phyloP scores from a whole-genome alignment of 2,797 vertebrate genomes.

The Decapterus maruadsi region DNA sequence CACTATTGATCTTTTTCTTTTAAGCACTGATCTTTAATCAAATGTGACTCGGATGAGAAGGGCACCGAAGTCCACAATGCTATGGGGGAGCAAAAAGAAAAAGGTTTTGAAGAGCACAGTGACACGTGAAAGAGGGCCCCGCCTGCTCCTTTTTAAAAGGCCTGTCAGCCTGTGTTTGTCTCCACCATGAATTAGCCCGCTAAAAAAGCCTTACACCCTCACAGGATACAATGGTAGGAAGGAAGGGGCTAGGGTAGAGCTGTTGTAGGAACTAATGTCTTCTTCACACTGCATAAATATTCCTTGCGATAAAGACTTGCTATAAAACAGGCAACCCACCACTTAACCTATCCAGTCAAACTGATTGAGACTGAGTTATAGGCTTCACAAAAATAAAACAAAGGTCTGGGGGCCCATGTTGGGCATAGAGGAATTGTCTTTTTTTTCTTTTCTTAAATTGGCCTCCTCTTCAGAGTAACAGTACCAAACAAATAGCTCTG shows the following conservation, averaged over 20 bases:
- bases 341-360: constrained; percentile 57
- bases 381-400: constrained; percentile 48
- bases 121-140: constrained; percentile 76
- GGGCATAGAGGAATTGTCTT: constrained; percentile 56
- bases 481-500: constrained; percentile 63
- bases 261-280: constrained; percentile 66
- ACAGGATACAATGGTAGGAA: constrained; percentile 80
- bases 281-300: constrained; percentile 81
- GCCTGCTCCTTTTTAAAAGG: constrained; percentile 63
- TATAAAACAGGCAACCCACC: constrained; percentile 65
- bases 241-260: constrained; percentile 74
- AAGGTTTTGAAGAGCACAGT: constrained; percentile 67
- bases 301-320: constrained; percentile 71
- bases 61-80: constrained; percentile 46
- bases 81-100: constrained; percentile 58
- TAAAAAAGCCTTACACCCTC: constrained; percentile 75
- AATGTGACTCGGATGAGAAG: constrained; percentile 67
- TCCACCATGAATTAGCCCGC: constrained; percentile 74
- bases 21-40: constrained; percentile 78
- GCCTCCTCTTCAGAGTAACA: constrained; percentile 48
- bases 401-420: constrained; percentile 33
- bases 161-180: constrained; percentile 77
- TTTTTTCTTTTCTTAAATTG: constrained; percentile 4
- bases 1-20: constrained; percentile 72
- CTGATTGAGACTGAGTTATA: constrained; percentile 65